Percentiles rank a stretch among this genome's conserved stretches.
Conservation (phyloP, 2,888 invertebrate genomes). For the Neocrepidodera transversa region DNA sequence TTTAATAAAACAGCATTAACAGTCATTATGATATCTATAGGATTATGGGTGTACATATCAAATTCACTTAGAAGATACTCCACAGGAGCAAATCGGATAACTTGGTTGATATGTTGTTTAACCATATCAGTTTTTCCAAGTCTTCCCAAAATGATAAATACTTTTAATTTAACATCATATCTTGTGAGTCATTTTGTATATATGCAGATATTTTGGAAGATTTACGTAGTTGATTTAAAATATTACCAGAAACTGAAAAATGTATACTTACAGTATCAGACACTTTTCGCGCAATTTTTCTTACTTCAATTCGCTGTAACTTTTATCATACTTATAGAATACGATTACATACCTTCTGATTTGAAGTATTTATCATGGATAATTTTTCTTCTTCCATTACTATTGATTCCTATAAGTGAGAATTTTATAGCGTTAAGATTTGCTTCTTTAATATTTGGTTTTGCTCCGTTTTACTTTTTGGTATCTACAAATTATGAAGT, state of each 20-base stretch:
- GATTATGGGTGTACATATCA: constrained; percentile 41
- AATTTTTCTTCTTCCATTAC: constrained; percentile 43
- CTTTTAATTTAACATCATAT: constrained; percentile 46
- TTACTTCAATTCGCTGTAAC: constrained; percentile 38
- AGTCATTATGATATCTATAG: constrained; percentile 42
- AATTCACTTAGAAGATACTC: constrained; percentile 38
- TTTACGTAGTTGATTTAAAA: constrained; percentile 38
- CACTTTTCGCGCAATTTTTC: constrained; percentile 41
- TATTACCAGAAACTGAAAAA: constrained; percentile 31
- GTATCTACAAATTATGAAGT: constrained; percentile 50
- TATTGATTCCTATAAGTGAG: constrained; percentile 45
- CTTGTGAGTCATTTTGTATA: constrained; percentile 40
- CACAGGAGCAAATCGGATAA: constrained; percentile 39
- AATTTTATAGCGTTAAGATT: constrained; percentile 44
- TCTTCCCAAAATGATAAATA: constrained; percentile 74
- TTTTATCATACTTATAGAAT: constrained; percentile 44
- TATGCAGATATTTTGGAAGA: constrained; percentile 40
- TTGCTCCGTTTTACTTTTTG: constrained; percentile 50
- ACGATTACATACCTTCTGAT: constrained; percentile 39
- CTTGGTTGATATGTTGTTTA: constrained; percentile 46
- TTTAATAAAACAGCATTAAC: constrained; percentile 44
- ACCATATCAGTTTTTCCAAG: constrained; percentile 72
- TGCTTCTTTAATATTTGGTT: constrained; percentile 45
- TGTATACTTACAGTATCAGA: constrained; percentile 28
- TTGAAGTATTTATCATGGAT: constrained; percentile 49